Evolutionary conservation across 1,140 invertebrate species (phyloP).

Genomic region (Polypedilum vanderplanki): DNA sequence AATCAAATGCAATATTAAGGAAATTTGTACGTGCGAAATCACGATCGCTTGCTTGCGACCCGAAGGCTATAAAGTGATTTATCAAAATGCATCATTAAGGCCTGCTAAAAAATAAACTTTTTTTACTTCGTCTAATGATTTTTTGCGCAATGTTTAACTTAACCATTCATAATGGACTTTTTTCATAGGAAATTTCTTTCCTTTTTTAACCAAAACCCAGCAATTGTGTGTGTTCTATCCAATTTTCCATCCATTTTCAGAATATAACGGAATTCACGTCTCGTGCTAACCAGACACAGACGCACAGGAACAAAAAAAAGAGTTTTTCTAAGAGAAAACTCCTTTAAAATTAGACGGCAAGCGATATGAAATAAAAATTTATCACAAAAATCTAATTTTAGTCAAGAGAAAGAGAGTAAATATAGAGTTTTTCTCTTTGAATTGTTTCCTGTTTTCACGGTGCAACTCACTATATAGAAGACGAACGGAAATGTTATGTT

Average conservation of each 20-base stretch:
- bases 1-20: background rate
- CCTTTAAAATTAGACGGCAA: background rate
- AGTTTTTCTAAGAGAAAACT: background rate
- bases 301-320: background rate
- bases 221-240: background rate
- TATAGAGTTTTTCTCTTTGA: too few species aligned
- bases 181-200: background rate
- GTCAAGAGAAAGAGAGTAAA: background rate
- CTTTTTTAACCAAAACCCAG: background rate
- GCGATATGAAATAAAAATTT: background rate
- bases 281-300: conserved; percentile 16
- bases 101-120: background rate
- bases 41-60: background rate
- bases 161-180: background rate
- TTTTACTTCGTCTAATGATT: background rate
- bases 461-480: background rate
- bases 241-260: background rate
- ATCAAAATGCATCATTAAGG: conserved; percentile 7
- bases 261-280: conserved; percentile 8
- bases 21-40: background rate
- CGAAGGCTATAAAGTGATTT: conserved; percentile 17
- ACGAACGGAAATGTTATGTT: conserved; percentile 3
- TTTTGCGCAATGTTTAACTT: background rate
- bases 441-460: conserved; percentile 17
- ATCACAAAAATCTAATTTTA: conserved; percentile 19